Evolutionary conservation across 2,797 vertebrate genomes (phyloP).

Genomic region (Micropoecilia bifurca): DNA sequence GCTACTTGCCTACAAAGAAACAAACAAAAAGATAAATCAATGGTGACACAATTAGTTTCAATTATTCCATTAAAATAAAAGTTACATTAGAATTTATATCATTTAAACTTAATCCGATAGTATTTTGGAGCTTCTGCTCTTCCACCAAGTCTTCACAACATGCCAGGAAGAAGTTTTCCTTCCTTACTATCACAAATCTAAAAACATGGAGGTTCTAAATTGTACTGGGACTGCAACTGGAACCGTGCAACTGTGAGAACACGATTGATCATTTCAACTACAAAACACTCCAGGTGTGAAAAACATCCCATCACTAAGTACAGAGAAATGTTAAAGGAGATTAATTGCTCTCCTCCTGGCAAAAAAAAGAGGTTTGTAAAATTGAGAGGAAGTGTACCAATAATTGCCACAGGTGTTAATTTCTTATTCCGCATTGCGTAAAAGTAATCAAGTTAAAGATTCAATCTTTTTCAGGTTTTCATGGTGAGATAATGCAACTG

Average conservation of each 20-base stretch:
- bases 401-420: not conserved
- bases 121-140: not conserved
- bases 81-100: not conserved
- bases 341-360: not conserved
- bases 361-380: not conserved
- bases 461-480: not conserved
- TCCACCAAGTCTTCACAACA: not conserved
- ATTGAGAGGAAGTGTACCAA: not conserved
- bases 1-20: not conserved
- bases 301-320: not conserved
- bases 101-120: not conserved
- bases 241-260: not conserved
- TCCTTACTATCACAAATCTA: not conserved
- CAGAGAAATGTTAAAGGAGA: not conserved
- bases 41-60: not conserved
- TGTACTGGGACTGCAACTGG: not conserved
- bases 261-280: not conserved
- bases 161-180: not conserved
- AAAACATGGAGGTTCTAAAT: not conserved
- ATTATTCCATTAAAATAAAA: not conserved
- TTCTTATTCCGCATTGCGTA: not conserved
- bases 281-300: not conserved
- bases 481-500: not conserved
- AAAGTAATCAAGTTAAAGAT: not conserved
- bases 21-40: not conserved